Evolutionary conservation across 2,888 invertebrate species (phyloP).

Genomic region (Limenitis camilla): DNA sequence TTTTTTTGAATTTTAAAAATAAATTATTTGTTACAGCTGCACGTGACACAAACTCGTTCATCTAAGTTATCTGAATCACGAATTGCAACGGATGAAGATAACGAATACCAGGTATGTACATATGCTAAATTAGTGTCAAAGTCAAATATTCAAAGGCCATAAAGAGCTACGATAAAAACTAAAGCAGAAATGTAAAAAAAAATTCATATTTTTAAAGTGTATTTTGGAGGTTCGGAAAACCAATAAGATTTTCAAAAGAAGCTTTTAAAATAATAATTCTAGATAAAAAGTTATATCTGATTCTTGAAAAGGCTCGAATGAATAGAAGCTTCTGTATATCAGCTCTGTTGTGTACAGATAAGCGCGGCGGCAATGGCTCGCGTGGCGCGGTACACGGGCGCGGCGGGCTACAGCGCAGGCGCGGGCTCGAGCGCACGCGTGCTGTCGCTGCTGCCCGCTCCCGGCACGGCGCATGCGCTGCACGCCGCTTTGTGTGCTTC

Average conservation of each 20-base stretch:
- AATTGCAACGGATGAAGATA: constrained; percentile 37
- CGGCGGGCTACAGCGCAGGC: constrained; percentile 24
- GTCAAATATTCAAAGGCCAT: no score
- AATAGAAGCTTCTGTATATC: background rate
- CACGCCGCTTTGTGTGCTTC: constrained; percentile 42
- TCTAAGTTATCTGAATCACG: constrained; percentile 29
- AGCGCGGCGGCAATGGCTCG: constrained; percentile 58
- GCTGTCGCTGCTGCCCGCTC: constrained; percentile 37
- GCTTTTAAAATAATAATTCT: no score
- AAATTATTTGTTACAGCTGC: constrained; percentile 31
- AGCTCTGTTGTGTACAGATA: constrained; percentile 31
- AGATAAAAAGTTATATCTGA: no score
- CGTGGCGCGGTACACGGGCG: constrained; percentile 60
- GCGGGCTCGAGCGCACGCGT: constrained; percentile 29
- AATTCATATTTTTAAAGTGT: no score
- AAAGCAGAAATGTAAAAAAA: no score
- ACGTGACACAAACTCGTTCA: constrained; percentile 34
- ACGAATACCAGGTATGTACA: constrained; percentile 36
- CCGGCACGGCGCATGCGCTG: constrained; percentile 24
- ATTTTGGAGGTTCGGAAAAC: no score
- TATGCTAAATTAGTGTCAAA: background rate
- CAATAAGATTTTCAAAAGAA: no score
- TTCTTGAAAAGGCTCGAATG: no score
- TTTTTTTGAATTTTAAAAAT: background rate
- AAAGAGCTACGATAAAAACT: no score